Evolutionary conservation across 2,888 invertebrate species (phyloP), one percentile per base, ranked within the genome.

Genomic region (Ariolimax columbianus): DNA sequence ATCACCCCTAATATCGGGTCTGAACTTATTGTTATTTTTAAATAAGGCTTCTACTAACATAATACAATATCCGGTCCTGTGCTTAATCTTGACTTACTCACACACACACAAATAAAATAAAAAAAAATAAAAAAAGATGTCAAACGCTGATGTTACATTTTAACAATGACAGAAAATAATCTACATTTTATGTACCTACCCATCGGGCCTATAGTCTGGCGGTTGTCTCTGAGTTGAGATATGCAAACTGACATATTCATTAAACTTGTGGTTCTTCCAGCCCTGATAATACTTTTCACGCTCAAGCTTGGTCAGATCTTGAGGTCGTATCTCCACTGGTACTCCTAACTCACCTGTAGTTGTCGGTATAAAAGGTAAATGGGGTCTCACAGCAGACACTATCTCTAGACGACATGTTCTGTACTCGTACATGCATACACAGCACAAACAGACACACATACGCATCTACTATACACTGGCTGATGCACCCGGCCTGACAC

Each of bases 181-280:
- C n/a, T n/a, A n/a, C n/a, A n/a, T n/a, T n/a, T n/a, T n/a, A 55
- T 30, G 14, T 36, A 63, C 82, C 81, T 77, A 87, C 87, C 72
- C 78, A 0, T 51, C 6, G 2, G 73, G 55, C n/a, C 85, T 82
- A 83, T 77, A 86, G 38, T 87, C 87, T 23, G 87, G 86, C 11
- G 78, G 70, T 14, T 77, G 70, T 73, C 87, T 87, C 78, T 87
- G 97, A 79, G 99, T 96, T 81, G 98, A 98, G 93, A 99, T 98
- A 95, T 98, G 96, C 95, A 98, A 98, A 92, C 98, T 98, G 90
- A 96, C 97, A 94, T 98, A 99, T 95, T 99, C 98, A 95, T 99
- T 99, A 95, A 99, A 99, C 38, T 98, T 98, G 94, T 99, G 98
- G 93, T 97, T 97, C 94, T 97, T 95, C 98, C 98, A 98, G 63